Percentiles rank a stretch among this genome's conserved stretches.
Evolutionary conservation across 2,113 vertebrate species (phyloP).

Genomic region (Otolemur garnettii): DNA sequence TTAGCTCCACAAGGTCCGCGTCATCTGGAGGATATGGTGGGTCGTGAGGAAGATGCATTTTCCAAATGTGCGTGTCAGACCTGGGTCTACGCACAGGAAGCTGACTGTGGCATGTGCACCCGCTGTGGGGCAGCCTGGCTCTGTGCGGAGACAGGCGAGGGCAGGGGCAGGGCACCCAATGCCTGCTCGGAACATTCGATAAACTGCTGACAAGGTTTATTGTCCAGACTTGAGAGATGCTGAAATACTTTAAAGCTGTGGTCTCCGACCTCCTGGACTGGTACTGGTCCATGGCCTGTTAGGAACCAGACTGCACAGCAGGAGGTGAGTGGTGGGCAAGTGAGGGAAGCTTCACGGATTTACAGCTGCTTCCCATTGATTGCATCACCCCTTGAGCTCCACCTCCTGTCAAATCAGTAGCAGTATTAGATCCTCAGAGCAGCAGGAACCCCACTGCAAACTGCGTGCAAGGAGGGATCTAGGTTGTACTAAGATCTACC

Average conservation of each 20-base stretch:
- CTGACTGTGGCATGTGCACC: background rate
- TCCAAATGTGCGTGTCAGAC: background rate
- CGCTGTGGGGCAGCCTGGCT: background rate
- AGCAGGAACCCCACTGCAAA: no score
- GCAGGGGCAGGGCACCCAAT: fast-evolving
- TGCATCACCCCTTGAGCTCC: no score
- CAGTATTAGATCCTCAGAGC: no score
- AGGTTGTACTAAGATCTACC: no score
- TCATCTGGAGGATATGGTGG: constrained; percentile 84
- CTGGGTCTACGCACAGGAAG: background rate
- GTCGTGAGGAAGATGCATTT: background rate
- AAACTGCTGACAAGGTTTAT: fast-evolving
- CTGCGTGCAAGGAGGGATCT: no score
- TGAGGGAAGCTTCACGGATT: no score
- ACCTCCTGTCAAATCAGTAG: no score
- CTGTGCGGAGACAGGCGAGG: fast-evolving
- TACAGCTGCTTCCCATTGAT: no score
- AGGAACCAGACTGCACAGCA: no score
- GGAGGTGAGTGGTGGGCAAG: no score
- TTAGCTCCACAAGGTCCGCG: constrained; percentile 78
- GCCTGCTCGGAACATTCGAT: background rate
- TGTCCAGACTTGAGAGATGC: background rate
- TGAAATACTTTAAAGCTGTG: background rate
- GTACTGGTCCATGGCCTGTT: no score
- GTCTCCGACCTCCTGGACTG: no score